These are phyloP conservation scores for Malurus elegans DNA, from an alignment of 2,113 vertebrate species.

Conservation along the genomic window DNA sequence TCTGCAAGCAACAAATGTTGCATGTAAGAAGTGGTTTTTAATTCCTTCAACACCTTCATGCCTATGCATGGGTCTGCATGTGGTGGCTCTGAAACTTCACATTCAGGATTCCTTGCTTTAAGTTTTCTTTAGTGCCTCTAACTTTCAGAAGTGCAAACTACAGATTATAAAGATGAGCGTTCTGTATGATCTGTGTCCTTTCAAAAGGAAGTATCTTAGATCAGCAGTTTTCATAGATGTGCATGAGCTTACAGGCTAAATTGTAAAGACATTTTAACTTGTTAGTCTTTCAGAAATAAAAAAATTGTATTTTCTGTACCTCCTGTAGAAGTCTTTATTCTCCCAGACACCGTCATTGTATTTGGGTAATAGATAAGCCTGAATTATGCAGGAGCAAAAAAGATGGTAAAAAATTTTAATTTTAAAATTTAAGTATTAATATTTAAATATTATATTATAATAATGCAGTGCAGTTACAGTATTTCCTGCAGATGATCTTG, in stretches of 20 bases:
- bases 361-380: background rate
- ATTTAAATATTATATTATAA: background rate
- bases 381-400: background rate
- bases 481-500: background rate
- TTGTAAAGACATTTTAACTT: background rate
- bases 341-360: background rate
- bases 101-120: background rate
- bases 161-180: background rate
- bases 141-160: background rate
- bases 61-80: background rate
- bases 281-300: background rate
- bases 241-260: background rate
- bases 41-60: background rate
- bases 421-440: background rate
- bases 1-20: conserved; percentile 84
- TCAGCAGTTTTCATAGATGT: background rate
- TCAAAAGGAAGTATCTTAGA: background rate
- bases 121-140: background rate
- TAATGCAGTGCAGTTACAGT: background rate
- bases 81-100: background rate
- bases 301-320: background rate
- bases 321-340: background rate
- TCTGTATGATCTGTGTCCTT: background rate
- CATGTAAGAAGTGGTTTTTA: conserved; percentile 79
- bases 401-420: background rate